Base-by-base conservation (phyloP, 2,113 vertebrate genomes). In the Festucalex cinctus region DNA sequence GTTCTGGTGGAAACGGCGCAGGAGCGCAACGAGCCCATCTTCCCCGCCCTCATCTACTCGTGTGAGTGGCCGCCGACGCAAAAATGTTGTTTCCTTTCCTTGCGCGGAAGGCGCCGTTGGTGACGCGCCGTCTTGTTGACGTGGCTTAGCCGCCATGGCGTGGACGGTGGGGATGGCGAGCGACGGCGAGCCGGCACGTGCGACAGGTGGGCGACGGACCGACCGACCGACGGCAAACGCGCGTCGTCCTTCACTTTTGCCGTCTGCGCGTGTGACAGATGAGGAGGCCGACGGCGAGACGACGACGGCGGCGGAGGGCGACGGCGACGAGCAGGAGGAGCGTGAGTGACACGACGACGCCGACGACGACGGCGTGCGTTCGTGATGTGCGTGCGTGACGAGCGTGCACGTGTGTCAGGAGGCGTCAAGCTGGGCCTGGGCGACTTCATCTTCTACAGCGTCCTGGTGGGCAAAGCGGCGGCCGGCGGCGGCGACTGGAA, bases 371-470 rank as follows among this genome's bases (percentile, higher is more conserved):
- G 28, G 16, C 28, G 14, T 63, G 58, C 26, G 20, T 14, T 63
- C 43, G 20, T 77, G 49, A 66, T 71, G 39, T 12, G 19, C 17
- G 36, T 17, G 56, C 20, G 24, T 61, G 36, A 48, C 37, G 66
- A 43, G 16, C 22, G 19, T 62, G 43, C 26, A 24, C n/a, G 67
- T 60, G 20, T 79, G 71, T 46, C 53, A 98, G 97, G 96, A 28
- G 97, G 97, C 0, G 94, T 99, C 80, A 99, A 99, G 79, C 92
- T 99, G 0, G 97, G 97, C n/a, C 94, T 99, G 1, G 97, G 97
- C 9, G 97, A 99, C 73, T 99, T 99, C 90, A 99, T 99, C 89
- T 99, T 99, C 92, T 99, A 99, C 92, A 98, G 97, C 0, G 97
- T 99, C 5, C 92, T 99, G 75, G 97, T 99, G 58, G 97, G 97